A percentile compares a stretch with the other conserved stretches of the same genome.
Conservation (phyloP, 1,140 invertebrate genomes). For the Drosophila tristis region DNA sequence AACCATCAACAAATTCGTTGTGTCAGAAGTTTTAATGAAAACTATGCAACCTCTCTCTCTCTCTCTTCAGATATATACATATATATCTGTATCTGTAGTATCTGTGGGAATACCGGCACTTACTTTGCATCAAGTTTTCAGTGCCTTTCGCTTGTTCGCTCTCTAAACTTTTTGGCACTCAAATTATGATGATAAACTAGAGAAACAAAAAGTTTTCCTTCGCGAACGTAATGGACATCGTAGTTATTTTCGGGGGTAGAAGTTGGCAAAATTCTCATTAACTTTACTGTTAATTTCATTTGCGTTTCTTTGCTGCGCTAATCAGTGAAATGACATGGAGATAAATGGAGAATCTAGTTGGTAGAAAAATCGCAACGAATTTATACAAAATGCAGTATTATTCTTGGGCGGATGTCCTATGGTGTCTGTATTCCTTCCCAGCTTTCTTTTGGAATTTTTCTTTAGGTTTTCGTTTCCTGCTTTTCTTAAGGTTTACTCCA, state of each 20-base stretch:
- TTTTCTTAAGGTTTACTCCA: constrained; percentile 9
- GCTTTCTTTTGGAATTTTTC: no score
- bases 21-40: constrained; percentile 70
- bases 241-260: neutral
- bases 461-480: neutral
- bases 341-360: neutral
- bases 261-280: constrained; percentile 32
- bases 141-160: neutral
- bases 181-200: constrained; percentile 71
- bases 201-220: constrained; percentile 44
- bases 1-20: constrained; percentile 50
- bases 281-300: constrained; percentile 34
- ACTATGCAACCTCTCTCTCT: constrained; percentile 10
- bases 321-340: constrained; percentile 7
- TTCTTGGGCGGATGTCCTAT: no score
- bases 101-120: constrained; percentile 17
- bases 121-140: constrained; percentile 43
- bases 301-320: constrained; percentile 5
- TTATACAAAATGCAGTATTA: neutral
- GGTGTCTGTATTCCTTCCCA: no score
- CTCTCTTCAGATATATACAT: constrained; percentile 5
- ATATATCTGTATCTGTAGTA: constrained; percentile 2
- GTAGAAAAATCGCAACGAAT: neutral
- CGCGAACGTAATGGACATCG: neutral
- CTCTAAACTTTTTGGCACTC: constrained; percentile 56